phyloP scores from a whole-genome alignment of 2,113 vertebrate species.

The Octodon degus region DNA sequence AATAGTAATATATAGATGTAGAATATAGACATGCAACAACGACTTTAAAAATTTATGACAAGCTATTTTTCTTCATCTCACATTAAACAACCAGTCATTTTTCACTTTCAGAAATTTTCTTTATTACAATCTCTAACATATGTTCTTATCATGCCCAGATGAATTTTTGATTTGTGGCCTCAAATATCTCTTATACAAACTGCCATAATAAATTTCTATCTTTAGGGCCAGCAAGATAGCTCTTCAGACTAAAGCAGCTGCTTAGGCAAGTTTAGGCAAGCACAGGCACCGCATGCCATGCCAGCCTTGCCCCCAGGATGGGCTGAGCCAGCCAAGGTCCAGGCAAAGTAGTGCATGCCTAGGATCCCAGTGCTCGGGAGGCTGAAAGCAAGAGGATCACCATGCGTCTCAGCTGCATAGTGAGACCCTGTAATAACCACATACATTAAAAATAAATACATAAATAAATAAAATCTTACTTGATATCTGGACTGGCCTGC shows the following conservation, averaged over 20 bases:
- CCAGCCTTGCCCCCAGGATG: too few relatives aligned
- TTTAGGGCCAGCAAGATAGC: too few relatives aligned
- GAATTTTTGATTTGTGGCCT: neutral
- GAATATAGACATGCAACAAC: neutral
- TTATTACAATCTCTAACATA: neutral
- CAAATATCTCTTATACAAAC: neutral
- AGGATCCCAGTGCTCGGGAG: too few relatives aligned
- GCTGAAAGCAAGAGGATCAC: too few relatives aligned
- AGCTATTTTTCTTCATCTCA: neutral
- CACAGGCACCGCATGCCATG: too few relatives aligned
- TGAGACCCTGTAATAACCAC: too few relatives aligned
- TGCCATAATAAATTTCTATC: neutral
- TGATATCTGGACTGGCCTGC: neutral
- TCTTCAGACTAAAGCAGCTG: too few relatives aligned
- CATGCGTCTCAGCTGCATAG: too few relatives aligned
- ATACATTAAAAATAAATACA: too few relatives aligned
- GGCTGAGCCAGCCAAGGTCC: too few relatives aligned
- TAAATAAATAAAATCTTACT: neutral
- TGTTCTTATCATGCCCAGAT: neutral
- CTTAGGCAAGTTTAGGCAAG: too few relatives aligned
- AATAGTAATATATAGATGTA: neutral
- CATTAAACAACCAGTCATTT: neutral
- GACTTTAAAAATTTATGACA: neutral
- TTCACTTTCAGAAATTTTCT: neutral
- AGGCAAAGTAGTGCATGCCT: too few relatives aligned